Conservation (phyloP, 2,797 vertebrate genomes). For the Telmatherina bonti region DNA sequence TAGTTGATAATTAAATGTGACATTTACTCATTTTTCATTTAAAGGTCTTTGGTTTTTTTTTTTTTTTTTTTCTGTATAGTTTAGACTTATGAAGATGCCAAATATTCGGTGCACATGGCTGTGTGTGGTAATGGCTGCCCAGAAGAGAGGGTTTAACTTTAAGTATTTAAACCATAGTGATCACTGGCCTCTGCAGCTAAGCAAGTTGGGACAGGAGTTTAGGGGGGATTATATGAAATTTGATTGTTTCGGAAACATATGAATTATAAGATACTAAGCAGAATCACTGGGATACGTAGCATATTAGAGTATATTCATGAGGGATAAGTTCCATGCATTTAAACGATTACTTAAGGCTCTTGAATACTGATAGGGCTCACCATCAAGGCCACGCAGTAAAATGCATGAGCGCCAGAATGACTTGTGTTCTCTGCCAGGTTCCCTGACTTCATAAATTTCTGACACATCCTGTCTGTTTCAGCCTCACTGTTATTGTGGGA, state of each 20-base stretch:
- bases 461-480: conserved; percentile 70
- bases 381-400: conserved; percentile 64
- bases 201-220: conserved; percentile 41
- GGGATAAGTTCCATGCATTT: conserved; percentile 79
- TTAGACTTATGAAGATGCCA: background rate
- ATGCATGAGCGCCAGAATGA: conserved; percentile 59
- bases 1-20: conserved; percentile 1
- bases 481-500: conserved; percentile 67
- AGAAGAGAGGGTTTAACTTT: background rate
- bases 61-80: conserved; percentile 5
- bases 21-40: conserved; percentile 18
- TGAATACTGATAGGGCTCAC: conserved; percentile 62
- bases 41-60: background rate
- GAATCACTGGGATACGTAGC: conserved; percentile 47
- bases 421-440: conserved; percentile 67
- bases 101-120: background rate
- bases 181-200: conserved; percentile 36
- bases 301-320: conserved; percentile 67
- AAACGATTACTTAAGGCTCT: conserved; percentile 78
- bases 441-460: conserved; percentile 74
- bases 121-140: background rate
- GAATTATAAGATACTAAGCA: conserved; percentile 47
- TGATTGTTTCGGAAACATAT: conserved; percentile 56
- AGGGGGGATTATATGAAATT: conserved; percentile 51
- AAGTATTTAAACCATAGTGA: conserved; percentile 44